Percentiles rank a stretch among this genome's conserved stretches.
These are phyloP conservation scores for Anthophora plumipes DNA, from an alignment of 2,888 invertebrate species.

Conservation along the genomic window DNA sequence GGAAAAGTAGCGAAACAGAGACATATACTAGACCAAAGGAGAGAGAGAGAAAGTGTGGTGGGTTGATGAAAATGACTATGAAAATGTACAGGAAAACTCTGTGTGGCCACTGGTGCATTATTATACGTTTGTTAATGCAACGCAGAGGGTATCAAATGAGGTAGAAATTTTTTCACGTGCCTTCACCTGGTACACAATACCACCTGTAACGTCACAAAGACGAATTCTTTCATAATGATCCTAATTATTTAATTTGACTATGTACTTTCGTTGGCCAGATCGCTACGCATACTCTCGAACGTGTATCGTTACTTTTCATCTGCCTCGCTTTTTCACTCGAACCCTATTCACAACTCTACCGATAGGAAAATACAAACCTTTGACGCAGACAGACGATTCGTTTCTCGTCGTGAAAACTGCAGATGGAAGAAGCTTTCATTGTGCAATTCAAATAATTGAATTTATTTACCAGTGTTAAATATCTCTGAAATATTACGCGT, in stretches of 20 bases:
- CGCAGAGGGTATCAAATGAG: slow-evolving; percentile 59
- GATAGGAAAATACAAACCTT: not conserved
- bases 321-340: not conserved
- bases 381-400: slow-evolving; percentile 2
- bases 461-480: slow-evolving; percentile 4
- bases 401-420: not conserved
- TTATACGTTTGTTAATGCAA: slow-evolving; percentile 66
- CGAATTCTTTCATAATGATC: slow-evolving; percentile 49
- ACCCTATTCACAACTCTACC: not conserved
- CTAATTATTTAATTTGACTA: slow-evolving; percentile 43
- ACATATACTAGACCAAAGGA: no score
- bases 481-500: not conserved
- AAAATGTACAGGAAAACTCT: slow-evolving; percentile 48
- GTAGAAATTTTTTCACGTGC: slow-evolving; percentile 53
- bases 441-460: slow-evolving; percentile 31
- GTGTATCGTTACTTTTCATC: not conserved
- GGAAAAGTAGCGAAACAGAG: not conserved
- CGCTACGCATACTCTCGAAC: not conserved
- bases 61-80: slow-evolving; percentile 51
- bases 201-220: slow-evolving; percentile 44
- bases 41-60: slow-evolving; percentile 1
- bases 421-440: not conserved
- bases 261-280: not conserved
- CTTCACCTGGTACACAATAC: slow-evolving; percentile 31
- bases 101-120: slow-evolving; percentile 40